A percentile compares a stretch with the other conserved stretches of the same genome.
Conservation (phyloP, 2,797 vertebrate genomes). For the Cygnus olor region DNA sequence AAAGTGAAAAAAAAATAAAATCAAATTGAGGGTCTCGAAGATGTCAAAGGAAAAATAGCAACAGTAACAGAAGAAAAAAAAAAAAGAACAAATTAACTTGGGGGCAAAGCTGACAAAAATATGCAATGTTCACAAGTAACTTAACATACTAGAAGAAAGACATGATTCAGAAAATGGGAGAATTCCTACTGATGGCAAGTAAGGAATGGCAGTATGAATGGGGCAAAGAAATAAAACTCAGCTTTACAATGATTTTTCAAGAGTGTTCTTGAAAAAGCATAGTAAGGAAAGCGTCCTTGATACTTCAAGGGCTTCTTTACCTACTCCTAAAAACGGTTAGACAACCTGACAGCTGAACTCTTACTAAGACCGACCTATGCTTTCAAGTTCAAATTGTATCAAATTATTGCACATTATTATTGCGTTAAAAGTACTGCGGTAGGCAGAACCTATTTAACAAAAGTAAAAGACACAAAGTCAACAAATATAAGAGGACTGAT, state of each 20-base stretch:
- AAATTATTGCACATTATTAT: background rate
- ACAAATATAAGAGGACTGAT: background rate
- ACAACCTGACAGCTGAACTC: background rate
- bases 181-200: background rate
- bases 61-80: background rate
- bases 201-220: background rate
- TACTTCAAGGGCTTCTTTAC: background rate
- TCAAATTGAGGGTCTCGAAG: background rate
- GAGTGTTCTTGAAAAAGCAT: background rate
- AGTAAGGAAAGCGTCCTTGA: background rate
- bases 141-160: background rate
- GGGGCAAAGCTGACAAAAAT: background rate
- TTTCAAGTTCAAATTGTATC: background rate
- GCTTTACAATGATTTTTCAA: background rate
- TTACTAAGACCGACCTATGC: background rate
- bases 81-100: background rate
- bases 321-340: background rate
- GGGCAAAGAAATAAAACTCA: background rate
- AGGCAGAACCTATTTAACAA: background rate
- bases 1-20: background rate
- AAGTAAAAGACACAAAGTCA: background rate
- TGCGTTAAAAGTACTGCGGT: background rate
- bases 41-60: background rate
- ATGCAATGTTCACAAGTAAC: background rate
- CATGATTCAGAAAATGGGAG: background rate